phyloP scores from a whole-genome alignment of 2,888 invertebrate species.

The Blera fallax region DNA sequence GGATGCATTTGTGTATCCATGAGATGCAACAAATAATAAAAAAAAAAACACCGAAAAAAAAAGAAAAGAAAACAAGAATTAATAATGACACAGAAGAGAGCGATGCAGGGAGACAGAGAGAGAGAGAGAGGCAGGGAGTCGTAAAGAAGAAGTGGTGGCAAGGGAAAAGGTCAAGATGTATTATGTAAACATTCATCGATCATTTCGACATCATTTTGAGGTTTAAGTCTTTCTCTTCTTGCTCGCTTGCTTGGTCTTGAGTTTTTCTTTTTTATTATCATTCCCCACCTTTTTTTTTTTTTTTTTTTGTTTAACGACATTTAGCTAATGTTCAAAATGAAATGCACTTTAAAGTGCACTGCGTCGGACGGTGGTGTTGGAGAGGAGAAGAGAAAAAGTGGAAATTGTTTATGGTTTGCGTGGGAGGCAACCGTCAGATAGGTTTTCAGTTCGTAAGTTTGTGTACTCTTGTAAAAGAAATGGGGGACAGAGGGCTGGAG shows the following conservation, averaged over 20 bases:
- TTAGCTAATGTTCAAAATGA: conserved; percentile 56
- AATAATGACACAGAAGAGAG: conserved; percentile 28
- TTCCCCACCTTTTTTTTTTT: neutral
- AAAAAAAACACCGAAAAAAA: conserved; percentile 12
- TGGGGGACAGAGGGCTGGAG: neutral
- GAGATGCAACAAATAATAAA: conserved; percentile 48
- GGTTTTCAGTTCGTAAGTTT: neutral
- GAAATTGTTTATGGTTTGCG: conserved; percentile 49
- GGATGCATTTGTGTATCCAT: conserved; percentile 55
- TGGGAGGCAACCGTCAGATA: conserved; percentile 40
- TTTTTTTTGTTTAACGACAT: conserved; percentile 56
- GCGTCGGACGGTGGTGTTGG: neutral
- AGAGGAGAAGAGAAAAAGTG: neutral
- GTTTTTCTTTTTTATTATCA: conserved; percentile 38
- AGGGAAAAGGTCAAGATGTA: conserved; percentile 69
- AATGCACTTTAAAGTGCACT: conserved; percentile 61
- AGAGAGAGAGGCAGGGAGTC: neutral
- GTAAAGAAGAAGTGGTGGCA: conserved; percentile 12
- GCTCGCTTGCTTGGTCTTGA: neutral
- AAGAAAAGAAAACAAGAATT: conserved; percentile 38
- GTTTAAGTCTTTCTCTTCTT: conserved; percentile 26
- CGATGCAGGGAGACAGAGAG: neutral
- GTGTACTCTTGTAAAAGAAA: neutral
- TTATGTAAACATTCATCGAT: conserved; percentile 72
- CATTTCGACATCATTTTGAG: conserved; percentile 66